These are phyloP conservation scores for Celastrina argiolus DNA, from an alignment of 2,888 invertebrate genomes.

Conservation along the genomic window DNA sequence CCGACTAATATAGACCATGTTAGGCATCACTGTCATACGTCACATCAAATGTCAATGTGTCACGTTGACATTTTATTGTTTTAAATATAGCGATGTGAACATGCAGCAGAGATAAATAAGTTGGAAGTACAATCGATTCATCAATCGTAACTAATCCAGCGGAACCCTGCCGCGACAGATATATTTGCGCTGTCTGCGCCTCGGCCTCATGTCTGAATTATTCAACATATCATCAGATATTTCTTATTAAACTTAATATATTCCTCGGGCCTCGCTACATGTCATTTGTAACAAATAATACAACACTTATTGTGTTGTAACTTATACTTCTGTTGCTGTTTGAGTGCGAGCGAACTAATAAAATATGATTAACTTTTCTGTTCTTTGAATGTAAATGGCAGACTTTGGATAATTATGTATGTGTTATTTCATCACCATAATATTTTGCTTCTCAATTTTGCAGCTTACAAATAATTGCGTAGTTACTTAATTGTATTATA, in stretches of 20 bases:
- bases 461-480: too few species aligned
- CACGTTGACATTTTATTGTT: too few species aligned
- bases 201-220: background rate
- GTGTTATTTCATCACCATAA: too few species aligned
- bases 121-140: constrained; percentile 1
- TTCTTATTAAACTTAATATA: constrained; percentile 18
- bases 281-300: background rate
- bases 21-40: too few species aligned
- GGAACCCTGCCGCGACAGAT: constrained; percentile 16
- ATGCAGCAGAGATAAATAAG: too few species aligned
- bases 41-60: too few species aligned
- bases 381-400: too few species aligned
- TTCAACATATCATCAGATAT: constrained; percentile 18
- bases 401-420: too few species aligned
- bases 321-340: background rate
- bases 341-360: background rate
- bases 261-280: background rate
- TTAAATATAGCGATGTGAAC: too few species aligned
- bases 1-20: too few species aligned
- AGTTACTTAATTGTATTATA: too few species aligned
- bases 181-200: background rate
- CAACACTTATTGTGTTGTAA: background rate
- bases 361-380: background rate
- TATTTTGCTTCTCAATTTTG: too few species aligned
- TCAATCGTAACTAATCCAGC: background rate